Percentiles rank a stretch among this genome's conserved stretches.
phyloP scores from a whole-genome alignment of 2,797 vertebrate genomes.

The Leptodactylus fallax region DNA sequence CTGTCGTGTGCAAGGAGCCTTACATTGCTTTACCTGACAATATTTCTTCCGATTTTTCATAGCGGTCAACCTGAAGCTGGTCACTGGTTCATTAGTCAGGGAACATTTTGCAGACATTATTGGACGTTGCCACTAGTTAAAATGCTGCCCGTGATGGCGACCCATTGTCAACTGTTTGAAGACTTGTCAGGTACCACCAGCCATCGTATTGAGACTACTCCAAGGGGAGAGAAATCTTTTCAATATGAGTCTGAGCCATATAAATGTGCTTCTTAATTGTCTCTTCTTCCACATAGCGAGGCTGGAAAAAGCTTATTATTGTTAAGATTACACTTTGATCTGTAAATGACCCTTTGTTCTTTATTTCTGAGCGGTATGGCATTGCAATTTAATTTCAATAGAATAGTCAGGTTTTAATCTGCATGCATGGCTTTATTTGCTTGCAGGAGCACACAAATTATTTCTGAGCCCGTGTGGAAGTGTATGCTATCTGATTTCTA shows the following conservation, averaged over 20 bases:
- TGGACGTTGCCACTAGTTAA: background rate
- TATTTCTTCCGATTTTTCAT: background rate
- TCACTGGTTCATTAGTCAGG: background rate
- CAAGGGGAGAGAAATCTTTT: background rate
- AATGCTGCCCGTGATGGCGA: too few relatives aligned
- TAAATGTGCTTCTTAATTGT: background rate
- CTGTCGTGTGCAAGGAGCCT: too few relatives aligned
- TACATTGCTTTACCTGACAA: background rate
- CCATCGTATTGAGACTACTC: background rate
- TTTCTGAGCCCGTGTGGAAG: constrained; percentile 51
- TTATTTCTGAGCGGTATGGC: constrained; percentile 13
- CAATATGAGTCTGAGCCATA: background rate
- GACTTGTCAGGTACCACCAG: background rate
- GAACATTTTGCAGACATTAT: background rate
- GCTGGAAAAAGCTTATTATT: constrained; percentile 27
- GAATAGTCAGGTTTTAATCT: constrained; percentile 34
- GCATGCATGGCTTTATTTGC: constrained; percentile 47
- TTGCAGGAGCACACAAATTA: constrained; percentile 44
- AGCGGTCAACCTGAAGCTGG: background rate
- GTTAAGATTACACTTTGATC: constrained; percentile 48
- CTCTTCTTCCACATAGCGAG: background rate
- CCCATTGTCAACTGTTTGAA: background rate
- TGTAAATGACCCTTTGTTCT: constrained; percentile 44
- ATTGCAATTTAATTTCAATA: constrained; percentile 38
- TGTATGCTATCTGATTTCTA: constrained; percentile 54